Evolutionary conservation across 2,888 invertebrate genomes (phyloP).

Genomic region (Leucania comma): DNA sequence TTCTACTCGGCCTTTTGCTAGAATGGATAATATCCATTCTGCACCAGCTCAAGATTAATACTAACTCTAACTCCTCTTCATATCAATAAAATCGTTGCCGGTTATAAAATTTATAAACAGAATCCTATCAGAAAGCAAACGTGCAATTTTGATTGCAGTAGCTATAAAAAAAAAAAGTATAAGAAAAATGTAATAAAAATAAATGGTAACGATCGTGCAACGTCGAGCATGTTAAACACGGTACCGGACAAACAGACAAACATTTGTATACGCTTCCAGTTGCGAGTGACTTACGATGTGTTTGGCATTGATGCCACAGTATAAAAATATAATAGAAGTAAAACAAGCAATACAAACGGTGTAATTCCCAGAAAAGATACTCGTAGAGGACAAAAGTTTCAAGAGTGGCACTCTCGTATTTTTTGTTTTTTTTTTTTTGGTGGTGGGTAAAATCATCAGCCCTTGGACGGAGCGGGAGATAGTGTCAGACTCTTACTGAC

Average conservation of each 20-base stretch:
- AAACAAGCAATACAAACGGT: too few species aligned
- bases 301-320: conserved; percentile 23
- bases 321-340: neutral
- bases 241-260: conserved; percentile 27
- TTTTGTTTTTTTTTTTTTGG: too few species aligned
- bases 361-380: too few species aligned
- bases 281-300: conserved; percentile 14
- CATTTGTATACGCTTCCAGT: conserved; percentile 28
- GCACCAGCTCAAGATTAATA: too few species aligned
- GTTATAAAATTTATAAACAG: neutral
- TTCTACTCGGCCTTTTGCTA: too few species aligned
- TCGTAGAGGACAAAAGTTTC: too few species aligned
- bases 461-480: too few species aligned
- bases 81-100: neutral
- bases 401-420: too few species aligned
- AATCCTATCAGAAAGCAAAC: neutral
- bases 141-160: conserved; percentile 4
- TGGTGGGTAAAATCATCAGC: too few species aligned
- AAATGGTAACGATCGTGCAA: conserved; percentile 15
- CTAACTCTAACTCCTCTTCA: too few species aligned
- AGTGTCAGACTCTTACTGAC: too few species aligned
- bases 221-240: conserved; percentile 15
- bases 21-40: too few species aligned
- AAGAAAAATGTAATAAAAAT: conserved; percentile 30
- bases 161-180: neutral